A percentile compares a stretch with the other conserved stretches of the same genome.
Conservation (phyloP, 2,888 invertebrate species). For the Lasioglossum lativentre region DNA sequence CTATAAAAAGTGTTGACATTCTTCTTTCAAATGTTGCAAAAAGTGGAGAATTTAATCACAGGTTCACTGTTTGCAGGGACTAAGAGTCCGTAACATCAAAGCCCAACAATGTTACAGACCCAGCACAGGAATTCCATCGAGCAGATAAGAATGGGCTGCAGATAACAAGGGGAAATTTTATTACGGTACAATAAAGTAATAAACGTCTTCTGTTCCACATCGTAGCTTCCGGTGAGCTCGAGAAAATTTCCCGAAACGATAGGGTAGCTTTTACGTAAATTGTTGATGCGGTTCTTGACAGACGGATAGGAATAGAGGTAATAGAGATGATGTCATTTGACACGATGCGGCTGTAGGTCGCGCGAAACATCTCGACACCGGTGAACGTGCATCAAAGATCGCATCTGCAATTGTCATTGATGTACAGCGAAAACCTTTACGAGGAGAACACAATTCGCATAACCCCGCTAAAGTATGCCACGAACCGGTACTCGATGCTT, state of each 20-base stretch:
- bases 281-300: not conserved
- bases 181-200: not conserved
- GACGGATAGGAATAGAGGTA: constrained; percentile 24
- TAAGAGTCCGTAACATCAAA: not conserved
- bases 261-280: not conserved
- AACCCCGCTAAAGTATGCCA: constrained; percentile 65
- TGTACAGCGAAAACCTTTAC: constrained; percentile 49
- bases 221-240: not conserved
- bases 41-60: not conserved
- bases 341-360: constrained; percentile 13
- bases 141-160: not conserved
- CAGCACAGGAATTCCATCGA: not conserved
- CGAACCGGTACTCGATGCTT: constrained; percentile 64
- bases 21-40: not conserved
- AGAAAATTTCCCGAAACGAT: not conserved
- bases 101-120: not conserved
- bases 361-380: constrained; percentile 31
- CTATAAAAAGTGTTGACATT: not conserved
- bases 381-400: constrained; percentile 52
- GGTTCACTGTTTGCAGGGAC: not conserved
- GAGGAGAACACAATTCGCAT: constrained; percentile 57
- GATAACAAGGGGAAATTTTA: not conserved
- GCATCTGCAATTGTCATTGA: constrained; percentile 69
- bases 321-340: constrained; percentile 41
- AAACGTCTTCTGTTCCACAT: not conserved